These are phyloP conservation scores for Hydra vulgaris DNA, from an alignment of 30 jellyfish, hydroid and myxozoan genomes.

Conservation along the genomic window DNA sequence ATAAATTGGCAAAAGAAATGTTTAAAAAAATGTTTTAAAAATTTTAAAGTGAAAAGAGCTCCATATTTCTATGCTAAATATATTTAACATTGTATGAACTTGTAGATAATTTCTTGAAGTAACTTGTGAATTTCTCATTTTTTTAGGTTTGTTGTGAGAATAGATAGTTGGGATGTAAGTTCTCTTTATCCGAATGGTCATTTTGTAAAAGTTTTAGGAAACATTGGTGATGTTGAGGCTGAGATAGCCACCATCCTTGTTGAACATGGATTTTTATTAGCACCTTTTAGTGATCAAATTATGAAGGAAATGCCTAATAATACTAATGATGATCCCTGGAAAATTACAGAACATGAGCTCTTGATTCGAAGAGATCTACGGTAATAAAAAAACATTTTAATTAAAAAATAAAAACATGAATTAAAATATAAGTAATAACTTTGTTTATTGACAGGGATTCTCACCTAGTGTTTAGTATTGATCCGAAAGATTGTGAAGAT, in stretches of 20 bases:
- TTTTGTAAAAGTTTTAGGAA: conserved; percentile 28
- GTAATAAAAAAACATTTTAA: not conserved
- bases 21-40: no score
- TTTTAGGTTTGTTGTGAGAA: conserved; percentile 30
- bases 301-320: conserved; percentile 30
- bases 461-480: conserved; percentile 32
- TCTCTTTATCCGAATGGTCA: conserved; percentile 42
- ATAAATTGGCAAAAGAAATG: no score
- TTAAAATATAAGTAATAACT: not conserved
- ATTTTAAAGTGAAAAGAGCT: no score
- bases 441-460: conserved; percentile 10
- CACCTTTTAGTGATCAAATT: conserved; percentile 30
- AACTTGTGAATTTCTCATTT: not conserved
- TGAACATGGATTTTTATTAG: conserved; percentile 15
- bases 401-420: no score
- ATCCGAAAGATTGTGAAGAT: conserved; percentile 35
- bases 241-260: conserved; percentile 28
- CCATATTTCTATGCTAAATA: no score
- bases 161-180: conserved; percentile 32
- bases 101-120: no score
- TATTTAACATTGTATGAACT: no score
- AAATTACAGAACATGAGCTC: conserved; percentile 2
- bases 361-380: conserved; percentile 20
- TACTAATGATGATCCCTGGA: conserved; percentile 20
- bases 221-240: conserved; percentile 28